phyloP scores from a whole-genome alignment of 2,888 invertebrate species.

The Trichogramma dendrolimi region DNA sequence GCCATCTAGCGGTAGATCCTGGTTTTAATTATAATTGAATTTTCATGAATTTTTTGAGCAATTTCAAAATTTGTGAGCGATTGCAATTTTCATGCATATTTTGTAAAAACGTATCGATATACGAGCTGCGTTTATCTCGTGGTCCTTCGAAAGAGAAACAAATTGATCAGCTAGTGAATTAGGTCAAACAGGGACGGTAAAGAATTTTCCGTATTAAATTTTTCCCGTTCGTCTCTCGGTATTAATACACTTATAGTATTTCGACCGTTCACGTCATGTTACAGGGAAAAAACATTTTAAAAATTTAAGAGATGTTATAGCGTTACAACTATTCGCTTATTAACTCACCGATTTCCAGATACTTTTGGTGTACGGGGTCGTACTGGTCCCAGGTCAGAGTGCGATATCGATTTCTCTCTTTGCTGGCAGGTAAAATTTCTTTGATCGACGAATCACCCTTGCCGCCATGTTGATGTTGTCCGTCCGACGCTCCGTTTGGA shows the following conservation, averaged over 20 bases:
- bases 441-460: conserved; percentile 62
- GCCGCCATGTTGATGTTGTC: conserved; percentile 38
- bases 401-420: conserved; percentile 79
- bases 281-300: no score
- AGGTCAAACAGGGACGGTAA: background rate
- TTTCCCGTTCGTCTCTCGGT: background rate
- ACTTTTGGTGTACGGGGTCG: conserved; percentile 88
- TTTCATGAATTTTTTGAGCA: no score
- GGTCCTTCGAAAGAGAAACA: no score
- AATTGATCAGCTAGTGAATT: background rate
- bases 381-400: conserved; percentile 88
- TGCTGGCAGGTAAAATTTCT: conserved; percentile 67
- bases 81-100: no score
- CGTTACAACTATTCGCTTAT: background rate
- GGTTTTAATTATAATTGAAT: no score
- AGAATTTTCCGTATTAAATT: background rate
- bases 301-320: no score
- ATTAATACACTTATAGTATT: no score
- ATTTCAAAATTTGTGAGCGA: no score
- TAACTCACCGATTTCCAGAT: conserved; percentile 81
- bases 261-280: no score
- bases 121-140: no score
- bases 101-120: no score
- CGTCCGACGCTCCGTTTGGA: conserved; percentile 70
- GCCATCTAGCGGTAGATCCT: no score